phyloP scores from a whole-genome alignment of 2,797 vertebrate species.

The Leptodactylus fallax region DNA sequence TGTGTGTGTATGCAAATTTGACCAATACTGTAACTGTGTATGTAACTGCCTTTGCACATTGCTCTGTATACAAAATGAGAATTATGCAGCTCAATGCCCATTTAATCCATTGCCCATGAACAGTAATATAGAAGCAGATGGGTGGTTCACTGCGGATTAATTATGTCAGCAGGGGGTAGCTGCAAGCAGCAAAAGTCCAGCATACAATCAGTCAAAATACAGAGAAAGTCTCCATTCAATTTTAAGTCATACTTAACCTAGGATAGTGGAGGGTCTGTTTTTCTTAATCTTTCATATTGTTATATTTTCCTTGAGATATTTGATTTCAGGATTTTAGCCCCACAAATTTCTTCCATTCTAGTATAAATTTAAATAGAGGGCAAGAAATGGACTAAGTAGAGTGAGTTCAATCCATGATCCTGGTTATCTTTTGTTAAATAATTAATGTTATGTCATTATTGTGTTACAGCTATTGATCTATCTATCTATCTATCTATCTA shows the following conservation, averaged over 20 bases:
- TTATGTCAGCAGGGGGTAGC: constrained; percentile 44
- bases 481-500: too few species aligned
- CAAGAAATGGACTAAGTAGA: too few species aligned
- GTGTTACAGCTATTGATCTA: too few species aligned
- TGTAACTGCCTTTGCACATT: background rate
- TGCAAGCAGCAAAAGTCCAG: constrained; percentile 30
- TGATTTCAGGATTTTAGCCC: background rate
- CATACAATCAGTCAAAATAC: constrained; percentile 34
- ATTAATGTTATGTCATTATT: too few species aligned
- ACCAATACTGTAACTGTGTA: background rate
- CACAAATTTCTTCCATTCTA: too few species aligned
- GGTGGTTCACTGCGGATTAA: constrained; percentile 46
- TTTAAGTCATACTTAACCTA: background rate
- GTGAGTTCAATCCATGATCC: too few species aligned
- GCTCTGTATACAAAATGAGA: constrained; percentile 4
- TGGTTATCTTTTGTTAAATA: too few species aligned
- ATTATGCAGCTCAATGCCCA: constrained; percentile 22
- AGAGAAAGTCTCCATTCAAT: constrained; percentile 26
- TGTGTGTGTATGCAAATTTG: too few species aligned
- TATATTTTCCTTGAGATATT: background rate
- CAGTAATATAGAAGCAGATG: constrained; percentile 41
- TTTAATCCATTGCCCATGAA: constrained; percentile 37
- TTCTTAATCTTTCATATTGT: background rate
- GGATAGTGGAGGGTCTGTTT: background rate
- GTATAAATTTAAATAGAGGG: too few species aligned